A percentile compares a stretch with the other conserved stretches of the same genome.
phyloP scores from a whole-genome alignment of 1,140 invertebrate genomes.

The Zaprionus ornatus region DNA sequence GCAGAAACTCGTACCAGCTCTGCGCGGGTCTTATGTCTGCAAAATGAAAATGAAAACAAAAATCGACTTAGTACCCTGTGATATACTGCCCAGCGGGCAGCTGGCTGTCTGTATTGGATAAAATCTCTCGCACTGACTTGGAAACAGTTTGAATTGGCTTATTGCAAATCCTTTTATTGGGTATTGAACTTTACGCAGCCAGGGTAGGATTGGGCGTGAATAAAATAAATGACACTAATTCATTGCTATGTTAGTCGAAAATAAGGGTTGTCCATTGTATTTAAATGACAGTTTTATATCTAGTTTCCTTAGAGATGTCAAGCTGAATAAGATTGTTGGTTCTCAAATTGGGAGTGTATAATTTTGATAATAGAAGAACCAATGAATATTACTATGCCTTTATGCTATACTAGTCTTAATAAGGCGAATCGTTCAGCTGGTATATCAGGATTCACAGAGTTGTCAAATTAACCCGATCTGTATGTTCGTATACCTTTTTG shows the following conservation, averaged over 20 bases:
- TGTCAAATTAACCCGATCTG: no score
- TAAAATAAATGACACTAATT: not conserved
- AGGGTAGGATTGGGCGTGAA: not conserved
- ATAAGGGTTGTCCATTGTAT: not conserved
- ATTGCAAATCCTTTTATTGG: conserved; percentile 18
- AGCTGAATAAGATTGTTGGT: not conserved
- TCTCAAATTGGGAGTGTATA: no score
- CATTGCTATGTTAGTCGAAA: not conserved
- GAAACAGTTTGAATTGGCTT: conserved; percentile 15
- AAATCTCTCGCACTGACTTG: not conserved
- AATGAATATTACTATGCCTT: no score
- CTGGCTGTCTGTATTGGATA: conserved; percentile 17
- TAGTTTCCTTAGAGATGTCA: not conserved
- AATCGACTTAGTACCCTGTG: conserved; percentile 13
- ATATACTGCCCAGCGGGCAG: conserved; percentile 2
- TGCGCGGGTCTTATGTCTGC: conserved; percentile 90
- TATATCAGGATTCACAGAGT: no score
- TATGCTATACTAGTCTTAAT: no score
- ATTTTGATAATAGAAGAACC: no score
- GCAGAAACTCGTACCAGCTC: conserved; percentile 95
- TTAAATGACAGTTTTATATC: not conserved
- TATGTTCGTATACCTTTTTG: no score
- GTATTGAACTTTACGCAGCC: not conserved
- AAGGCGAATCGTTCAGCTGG: no score
- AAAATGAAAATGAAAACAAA: conserved; percentile 30